Base-by-base conservation (phyloP, 2,797 vertebrate genomes). In the Sparidentex hasta region DNA sequence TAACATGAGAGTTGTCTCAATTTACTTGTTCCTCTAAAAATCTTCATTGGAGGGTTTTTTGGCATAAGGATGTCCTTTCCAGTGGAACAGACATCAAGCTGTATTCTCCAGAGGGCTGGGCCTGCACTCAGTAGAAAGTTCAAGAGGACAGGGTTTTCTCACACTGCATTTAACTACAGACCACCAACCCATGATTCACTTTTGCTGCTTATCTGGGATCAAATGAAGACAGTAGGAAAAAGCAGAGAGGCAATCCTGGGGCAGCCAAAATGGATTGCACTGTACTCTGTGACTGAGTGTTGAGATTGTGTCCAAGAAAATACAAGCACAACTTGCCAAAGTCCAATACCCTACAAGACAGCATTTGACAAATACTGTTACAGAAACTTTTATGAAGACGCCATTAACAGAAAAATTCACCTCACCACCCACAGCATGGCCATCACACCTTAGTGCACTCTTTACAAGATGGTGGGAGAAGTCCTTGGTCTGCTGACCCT, bases 131-230 rank as follows among this genome's bases (percentile, higher is more conserved):
- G 78, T 29, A 74, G 72, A 67, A 56, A 75, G 89, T 87, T 93
- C 84, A 92, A 89, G 51, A 91, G 88, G 88, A 82, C 87, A 86
- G 58, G 13, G 43, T 82, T 89, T 92, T 90, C 90, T 88, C 88
- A 91, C 87, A 83, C 80, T 72, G 51, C 41, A 57, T 62, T 72
- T 74, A 51, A n/a, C 70, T 46, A 14, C 21, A 65, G 50, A 63
- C 76, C 65, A 51, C 58, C 69, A n/a, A 59, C 67, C 57, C 62
- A 56, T 64, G 14, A 55, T 67, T 58, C 18, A 38, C 23, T 81
- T 77, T 65, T 64, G 33, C 47, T 61, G 6, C 33, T 66, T 66
- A 56, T 66, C 29, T 47, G 23, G n/a, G 43, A 59, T 41, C 38
- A 27, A 69, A 21, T 50, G 7, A 78, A 29, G 46, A 13, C 43